Base-by-base conservation (phyloP, 23 tunicate genomes). In the Botrylloides violaceus region DNA sequence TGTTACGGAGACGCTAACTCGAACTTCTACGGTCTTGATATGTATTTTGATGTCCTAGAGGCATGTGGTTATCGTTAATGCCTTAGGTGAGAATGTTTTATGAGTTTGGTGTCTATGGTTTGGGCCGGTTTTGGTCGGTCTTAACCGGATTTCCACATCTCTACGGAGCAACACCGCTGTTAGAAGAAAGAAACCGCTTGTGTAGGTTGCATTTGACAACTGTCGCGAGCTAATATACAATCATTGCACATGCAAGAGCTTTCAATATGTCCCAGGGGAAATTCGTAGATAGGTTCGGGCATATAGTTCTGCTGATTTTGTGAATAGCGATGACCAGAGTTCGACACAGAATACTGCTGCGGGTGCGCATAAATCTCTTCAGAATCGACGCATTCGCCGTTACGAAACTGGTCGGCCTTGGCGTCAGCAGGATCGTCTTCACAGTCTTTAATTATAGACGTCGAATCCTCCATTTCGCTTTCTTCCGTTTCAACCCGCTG, bases 191-290 rank as follows among this genome's bases (percentile, higher is more conserved):
- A 70, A 55, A 58, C 64, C 7, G 63, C 33, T 25, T 27, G 61
- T 20, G 92, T 66, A 20, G 84, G 68, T 57, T 72, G 76, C 61
- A 84, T 21, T 64, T 84, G 92, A 57, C 84, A 78, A 36, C 96
- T 87, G 2, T 37, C 30, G 48, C 96, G 39, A 1, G 96, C 88
- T 28, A 88, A 58, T 26, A 77, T 78, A 59, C 96, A 88, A 66
- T 88, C 96, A 3, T 77, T 66, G 37, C 96, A 88, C 96, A 88
- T 88, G 60, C 96, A 88, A 26, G 96, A 88, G 35, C 73, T 77
- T 49, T 82, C 96, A 31, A 88, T 88, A 32, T 88, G 96, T 21
- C 96, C 96, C 2, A 81, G 34, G 29, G 96, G 96, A 66, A 88
- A 88, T 49, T 82, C 88, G 47, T 88, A 88, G n/a, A 82, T 88